These are phyloP conservation scores for Drosophila athabasca DNA, from an alignment of 1,140 invertebrate species.

Conservation along the genomic window DNA sequence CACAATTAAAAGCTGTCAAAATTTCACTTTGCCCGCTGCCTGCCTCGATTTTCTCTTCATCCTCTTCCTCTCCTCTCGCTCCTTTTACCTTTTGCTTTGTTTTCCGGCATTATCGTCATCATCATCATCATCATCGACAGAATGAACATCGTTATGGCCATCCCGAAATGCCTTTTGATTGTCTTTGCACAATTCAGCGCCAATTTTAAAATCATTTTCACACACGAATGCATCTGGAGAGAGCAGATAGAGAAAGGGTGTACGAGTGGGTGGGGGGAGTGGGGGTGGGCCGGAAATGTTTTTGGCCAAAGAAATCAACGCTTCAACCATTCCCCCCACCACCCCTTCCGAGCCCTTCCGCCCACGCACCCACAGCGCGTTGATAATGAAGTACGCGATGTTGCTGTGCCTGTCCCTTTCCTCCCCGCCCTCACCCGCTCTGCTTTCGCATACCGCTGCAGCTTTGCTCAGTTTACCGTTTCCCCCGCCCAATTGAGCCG, in stretches of 20 bases:
- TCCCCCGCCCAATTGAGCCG: conserved; percentile 26
- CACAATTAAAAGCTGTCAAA: conserved; percentile 81
- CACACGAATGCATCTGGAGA: conserved; percentile 68
- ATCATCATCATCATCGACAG: background rate
- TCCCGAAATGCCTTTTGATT: conserved; percentile 72
- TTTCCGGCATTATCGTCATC: conserved; percentile 63
- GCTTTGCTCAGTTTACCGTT: conserved; percentile 18
- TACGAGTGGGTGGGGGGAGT: background rate
- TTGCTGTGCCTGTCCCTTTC: background rate
- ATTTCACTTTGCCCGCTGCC: conserved; percentile 46
- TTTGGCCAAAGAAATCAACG: conserved; percentile 59
- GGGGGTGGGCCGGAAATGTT: conserved; percentile 70
- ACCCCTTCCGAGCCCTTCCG: background rate
- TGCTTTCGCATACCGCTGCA: conserved; percentile 4
- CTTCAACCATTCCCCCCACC: background rate
- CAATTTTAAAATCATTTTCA: conserved; percentile 82
- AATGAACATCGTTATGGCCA: conserved; percentile 29
- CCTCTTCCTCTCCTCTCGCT: background rate
- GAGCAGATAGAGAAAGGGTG: too few species aligned
- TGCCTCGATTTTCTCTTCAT: background rate
- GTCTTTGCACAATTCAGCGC: conserved; percentile 67
- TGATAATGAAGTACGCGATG: conserved; percentile 50
- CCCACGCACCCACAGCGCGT: conserved; percentile 26
- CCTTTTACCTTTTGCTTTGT: conserved; percentile 40
- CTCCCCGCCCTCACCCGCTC: background rate